A percentile compares a stretch with the other conserved stretches of the same genome.
Conservation (phyloP, 37 sponge, comb jelly and placozoan species). For the Beroe forskalii region DNA sequence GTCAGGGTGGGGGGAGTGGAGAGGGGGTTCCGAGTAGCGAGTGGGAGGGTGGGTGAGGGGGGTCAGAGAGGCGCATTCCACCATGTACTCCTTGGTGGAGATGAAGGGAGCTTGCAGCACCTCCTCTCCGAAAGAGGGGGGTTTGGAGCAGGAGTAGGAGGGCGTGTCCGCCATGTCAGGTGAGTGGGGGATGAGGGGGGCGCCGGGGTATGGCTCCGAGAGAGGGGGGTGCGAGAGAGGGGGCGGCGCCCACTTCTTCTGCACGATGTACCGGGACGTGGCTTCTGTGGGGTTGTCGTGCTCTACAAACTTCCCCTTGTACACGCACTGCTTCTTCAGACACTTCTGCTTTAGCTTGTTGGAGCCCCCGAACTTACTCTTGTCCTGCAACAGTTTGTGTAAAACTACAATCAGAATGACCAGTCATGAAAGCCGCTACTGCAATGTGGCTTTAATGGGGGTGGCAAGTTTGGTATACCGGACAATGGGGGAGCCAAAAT, state of each 20-base stretch:
- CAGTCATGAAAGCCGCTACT: too few relatives aligned
- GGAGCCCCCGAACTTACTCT: conserved; percentile 22
- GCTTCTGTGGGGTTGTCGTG: conserved; percentile 29
- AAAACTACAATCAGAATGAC: too few relatives aligned
- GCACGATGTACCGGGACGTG: conserved; percentile 28
- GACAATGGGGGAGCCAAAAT: too few relatives aligned
- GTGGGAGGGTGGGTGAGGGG: neutral
- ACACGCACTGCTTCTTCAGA: conserved; percentile 38
- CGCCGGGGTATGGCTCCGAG: neutral
- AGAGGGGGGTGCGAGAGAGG: conserved; percentile 45
- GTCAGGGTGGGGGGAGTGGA: conserved; percentile 1
- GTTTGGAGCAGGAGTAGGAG: neutral
- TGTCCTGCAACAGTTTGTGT: conserved; percentile 27
- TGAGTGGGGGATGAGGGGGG: conserved; percentile 3
- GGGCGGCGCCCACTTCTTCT: conserved; percentile 31
- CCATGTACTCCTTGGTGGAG: neutral
- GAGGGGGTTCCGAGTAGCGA: neutral
- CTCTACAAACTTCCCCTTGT: conserved; percentile 47
- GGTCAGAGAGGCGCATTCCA: too few relatives aligned
- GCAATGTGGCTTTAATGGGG: too few relatives aligned
- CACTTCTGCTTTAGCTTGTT: conserved; percentile 56
- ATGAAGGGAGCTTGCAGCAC: neutral
- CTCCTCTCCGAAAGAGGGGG: neutral
- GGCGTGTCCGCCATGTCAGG: neutral
- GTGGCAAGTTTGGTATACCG: too few relatives aligned